Conservation (phyloP, 2,113 vertebrate genomes). For the Rhea americana region DNA sequence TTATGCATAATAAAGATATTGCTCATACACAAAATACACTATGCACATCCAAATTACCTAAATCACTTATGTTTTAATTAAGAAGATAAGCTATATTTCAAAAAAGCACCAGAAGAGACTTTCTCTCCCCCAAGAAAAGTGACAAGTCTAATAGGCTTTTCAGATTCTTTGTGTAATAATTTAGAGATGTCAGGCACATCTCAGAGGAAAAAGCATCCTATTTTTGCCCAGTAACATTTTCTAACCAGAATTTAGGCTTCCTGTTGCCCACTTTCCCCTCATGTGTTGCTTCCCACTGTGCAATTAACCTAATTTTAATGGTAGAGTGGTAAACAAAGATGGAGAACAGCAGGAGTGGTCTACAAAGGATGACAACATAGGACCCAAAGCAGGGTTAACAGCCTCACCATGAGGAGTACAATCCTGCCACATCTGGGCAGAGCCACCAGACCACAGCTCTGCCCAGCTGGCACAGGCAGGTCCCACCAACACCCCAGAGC, state of each 20-base stretch:
- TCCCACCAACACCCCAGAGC: neutral
- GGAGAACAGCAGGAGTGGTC: neutral
- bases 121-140: neutral
- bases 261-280: neutral
- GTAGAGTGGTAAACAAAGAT: neutral
- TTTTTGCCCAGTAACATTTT: neutral
- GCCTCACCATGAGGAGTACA: neutral
- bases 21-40: neutral
- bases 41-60: neutral
- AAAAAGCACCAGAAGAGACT: neutral
- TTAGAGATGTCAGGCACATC: neutral
- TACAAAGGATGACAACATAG: fast-evolving
- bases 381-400: fast-evolving
- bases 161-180: neutral
- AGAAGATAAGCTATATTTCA: neutral
- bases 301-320: neutral
- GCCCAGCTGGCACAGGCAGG: neutral
- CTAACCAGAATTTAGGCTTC: neutral
- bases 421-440: neutral
- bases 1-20: neutral
- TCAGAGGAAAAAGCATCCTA: neutral
- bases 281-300: neutral
- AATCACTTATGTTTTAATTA: neutral
- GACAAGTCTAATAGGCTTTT: neutral
- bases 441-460: neutral